Evolutionary conservation across 2,888 invertebrate species (phyloP), one percentile per base, ranked within the genome.

Genomic region (Stegophylla sp.): DNA sequence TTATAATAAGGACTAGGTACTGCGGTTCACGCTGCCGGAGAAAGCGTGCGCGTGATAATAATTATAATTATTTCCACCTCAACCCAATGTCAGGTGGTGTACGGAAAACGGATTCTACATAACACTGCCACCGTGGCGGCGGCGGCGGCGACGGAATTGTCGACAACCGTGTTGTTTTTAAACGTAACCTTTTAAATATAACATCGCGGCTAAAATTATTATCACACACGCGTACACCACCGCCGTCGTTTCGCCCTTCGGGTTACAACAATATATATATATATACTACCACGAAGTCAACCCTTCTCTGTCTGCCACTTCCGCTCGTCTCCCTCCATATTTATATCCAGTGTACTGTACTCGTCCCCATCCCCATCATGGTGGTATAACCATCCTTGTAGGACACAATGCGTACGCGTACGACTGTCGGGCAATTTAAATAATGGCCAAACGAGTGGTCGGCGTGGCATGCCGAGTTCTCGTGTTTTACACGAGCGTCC

Each of bases 21-120:
- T 20, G 13, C 7, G 45, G 43, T 34, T 20, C 5, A 13, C 23
- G 41, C 34, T 64, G 51, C 51, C 64, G 41, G 51, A n/a, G n/a
- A 64, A 75, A 17, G 51, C n/a, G 66, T 66, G 75, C 53, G 75
- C 64, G 53, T 64, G 75, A 75, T 75, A 64, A 75, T 64, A n/a
- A n/a, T n/a, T 64, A 41, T 75, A 64, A 63, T 75, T 75, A 64
- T 64, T 75, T 64, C 51, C 28, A 34, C 59, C 3, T n/a, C n/a
- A n/a, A n/a, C n/a, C n/a, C n/a, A n/a, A n/a, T n/a, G n/a, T n/a
- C n/a, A n/a, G n/a, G n/a, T n/a, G n/a, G n/a, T n/a, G n/a, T n/a
- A n/a, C n/a, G n/a, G n/a, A n/a, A n/a, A n/a, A n/a, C n/a, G n/a
- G n/a, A n/a, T n/a, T n/a, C n/a, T n/a, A n/a, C n/a, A n/a, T n/a